Evolutionary conservation across 1,140 invertebrate genomes (phyloP).

Genomic region (Plodia interpunctella): DNA sequence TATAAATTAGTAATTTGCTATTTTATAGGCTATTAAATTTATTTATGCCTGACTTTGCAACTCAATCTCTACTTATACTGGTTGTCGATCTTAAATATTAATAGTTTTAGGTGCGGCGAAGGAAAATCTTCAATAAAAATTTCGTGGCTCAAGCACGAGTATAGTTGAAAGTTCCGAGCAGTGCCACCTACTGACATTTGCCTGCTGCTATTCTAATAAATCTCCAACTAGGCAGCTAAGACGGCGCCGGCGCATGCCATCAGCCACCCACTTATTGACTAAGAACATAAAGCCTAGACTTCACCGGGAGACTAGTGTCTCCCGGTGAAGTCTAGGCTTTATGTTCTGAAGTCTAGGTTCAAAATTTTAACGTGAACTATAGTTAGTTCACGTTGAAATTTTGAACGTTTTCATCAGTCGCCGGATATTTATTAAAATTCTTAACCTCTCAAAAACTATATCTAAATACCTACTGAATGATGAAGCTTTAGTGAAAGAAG

Average conservation of each 20-base stretch:
- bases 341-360: too few relatives aligned
- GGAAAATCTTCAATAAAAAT: constrained; percentile 1
- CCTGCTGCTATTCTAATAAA: constrained; percentile 29
- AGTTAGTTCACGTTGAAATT: not conserved
- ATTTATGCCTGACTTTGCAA: not conserved
- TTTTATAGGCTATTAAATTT: constrained; percentile 2
- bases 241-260: constrained; percentile 34
- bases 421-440: too few relatives aligned
- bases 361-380: not conserved
- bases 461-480: too few relatives aligned
- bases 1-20: constrained; percentile 2
- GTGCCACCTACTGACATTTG: constrained; percentile 12
- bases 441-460: too few relatives aligned
- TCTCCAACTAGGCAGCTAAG: constrained; percentile 35
- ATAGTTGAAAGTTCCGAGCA: constrained; percentile 9
- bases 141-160: constrained; percentile 8
- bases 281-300: not conserved
- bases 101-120: not conserved
- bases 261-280: constrained; percentile 23
- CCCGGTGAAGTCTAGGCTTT: too few relatives aligned
- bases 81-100: too few relatives aligned
- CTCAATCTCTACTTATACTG: too few relatives aligned
- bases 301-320: too few relatives aligned
- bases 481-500: too few relatives aligned
- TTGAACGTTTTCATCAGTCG: too few relatives aligned